Conservation (phyloP, 2,113 vertebrate genomes). For the Sylvia atricapilla region DNA sequence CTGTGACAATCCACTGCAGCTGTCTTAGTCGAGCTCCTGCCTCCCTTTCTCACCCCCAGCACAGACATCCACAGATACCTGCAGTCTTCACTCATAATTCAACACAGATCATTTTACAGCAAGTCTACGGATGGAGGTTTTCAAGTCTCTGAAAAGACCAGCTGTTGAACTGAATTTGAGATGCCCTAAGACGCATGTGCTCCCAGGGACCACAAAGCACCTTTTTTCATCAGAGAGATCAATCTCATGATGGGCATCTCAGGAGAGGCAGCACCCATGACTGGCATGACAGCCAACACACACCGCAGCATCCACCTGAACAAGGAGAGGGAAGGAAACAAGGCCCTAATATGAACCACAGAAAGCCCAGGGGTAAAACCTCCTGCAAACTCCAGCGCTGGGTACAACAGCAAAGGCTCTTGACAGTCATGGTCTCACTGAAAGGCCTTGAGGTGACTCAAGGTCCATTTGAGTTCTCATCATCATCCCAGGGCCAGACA, state of each 20-base stretch:
- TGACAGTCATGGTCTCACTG: background rate
- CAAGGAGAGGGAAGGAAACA: background rate
- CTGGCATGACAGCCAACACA: background rate
- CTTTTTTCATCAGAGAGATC: background rate
- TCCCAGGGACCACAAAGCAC: background rate
- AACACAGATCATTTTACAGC: background rate
- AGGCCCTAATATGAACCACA: background rate
- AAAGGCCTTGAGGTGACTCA: background rate
- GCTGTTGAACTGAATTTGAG: background rate
- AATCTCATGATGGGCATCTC: rapidly evolving
- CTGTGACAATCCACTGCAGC: background rate
- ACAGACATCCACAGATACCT: background rate
- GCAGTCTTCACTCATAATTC: background rate
- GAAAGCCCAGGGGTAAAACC: background rate
- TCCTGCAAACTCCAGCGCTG: background rate
- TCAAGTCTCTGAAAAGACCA: background rate
- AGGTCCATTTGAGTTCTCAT: background rate
- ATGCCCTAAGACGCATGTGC: background rate
- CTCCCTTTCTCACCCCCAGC: background rate
- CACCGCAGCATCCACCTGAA: background rate
- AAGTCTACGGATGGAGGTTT: background rate
- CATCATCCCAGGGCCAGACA: background rate
- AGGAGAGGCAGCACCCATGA: background rate
- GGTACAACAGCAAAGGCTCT: background rate
- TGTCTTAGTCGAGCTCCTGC: background rate